These are phyloP conservation scores for Setipinna tenuifilis DNA, from an alignment of 2,797 vertebrate genomes.

Conservation along the genomic window DNA sequence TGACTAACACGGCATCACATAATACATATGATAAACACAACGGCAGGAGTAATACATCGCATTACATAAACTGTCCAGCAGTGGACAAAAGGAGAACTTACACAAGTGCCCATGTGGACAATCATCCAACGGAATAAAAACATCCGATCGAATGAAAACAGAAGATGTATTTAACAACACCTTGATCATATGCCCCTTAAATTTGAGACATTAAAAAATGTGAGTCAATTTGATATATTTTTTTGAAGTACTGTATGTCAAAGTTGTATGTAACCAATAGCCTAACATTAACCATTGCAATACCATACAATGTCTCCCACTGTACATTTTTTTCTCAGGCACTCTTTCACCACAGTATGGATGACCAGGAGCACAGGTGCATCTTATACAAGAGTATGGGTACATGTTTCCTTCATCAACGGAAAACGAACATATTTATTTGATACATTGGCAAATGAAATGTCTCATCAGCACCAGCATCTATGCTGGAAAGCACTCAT, in stretches of 20 bases:
- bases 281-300: background rate
- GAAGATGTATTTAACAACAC: background rate
- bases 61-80: background rate
- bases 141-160: background rate
- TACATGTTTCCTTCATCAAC: background rate
- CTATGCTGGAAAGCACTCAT: background rate
- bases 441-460: background rate
- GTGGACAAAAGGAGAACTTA: background rate
- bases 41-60: background rate
- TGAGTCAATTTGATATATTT: too few relatives aligned
- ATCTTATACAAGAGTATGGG: background rate
- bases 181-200: too few relatives aligned
- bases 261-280: background rate
- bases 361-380: background rate
- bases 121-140: background rate
- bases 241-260: too few relatives aligned
- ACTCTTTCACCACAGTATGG: background rate
- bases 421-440: background rate
- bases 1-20: background rate
- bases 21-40: slow-evolving; percentile 10
- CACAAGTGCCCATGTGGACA: background rate
- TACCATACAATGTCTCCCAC: background rate
- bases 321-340: background rate
- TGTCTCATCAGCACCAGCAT: background rate
- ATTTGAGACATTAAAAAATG: too few relatives aligned